These are phyloP conservation scores for Cactoblastis cactorum DNA, from an alignment of 2,888 invertebrate genomes.

Conservation along the genomic window DNA sequence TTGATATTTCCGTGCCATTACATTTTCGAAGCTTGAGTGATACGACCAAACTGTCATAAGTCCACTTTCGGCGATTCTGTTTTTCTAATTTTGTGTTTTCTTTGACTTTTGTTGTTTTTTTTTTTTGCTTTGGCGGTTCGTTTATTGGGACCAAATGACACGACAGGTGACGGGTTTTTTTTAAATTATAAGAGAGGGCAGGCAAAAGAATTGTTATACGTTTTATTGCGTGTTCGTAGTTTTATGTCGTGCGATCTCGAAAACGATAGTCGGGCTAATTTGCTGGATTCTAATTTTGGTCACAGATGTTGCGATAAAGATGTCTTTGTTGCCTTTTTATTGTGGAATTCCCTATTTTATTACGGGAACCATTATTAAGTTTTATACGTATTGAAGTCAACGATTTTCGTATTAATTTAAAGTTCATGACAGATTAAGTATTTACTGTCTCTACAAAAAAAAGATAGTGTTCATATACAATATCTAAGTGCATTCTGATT, in stretches of 20 bases:
- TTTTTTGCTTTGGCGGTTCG: slow-evolving; percentile 53
- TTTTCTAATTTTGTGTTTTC: slow-evolving; percentile 65
- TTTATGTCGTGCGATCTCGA: slow-evolving; percentile 47
- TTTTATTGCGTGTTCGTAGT: slow-evolving; percentile 68
- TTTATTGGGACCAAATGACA: slow-evolving; percentile 78
- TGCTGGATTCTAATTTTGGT: slow-evolving; percentile 45
- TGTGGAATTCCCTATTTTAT: slow-evolving; percentile 7
- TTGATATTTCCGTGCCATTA: slow-evolving; percentile 17
- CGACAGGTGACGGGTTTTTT: slow-evolving; percentile 75
- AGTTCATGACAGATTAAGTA: no score
- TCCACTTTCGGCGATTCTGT: slow-evolving; percentile 63
- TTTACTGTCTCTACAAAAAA: no score
- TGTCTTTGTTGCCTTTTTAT: slow-evolving; percentile 33
- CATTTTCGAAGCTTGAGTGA: slow-evolving; percentile 12
- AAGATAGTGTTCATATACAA: no score
- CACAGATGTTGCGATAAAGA: slow-evolving; percentile 63
- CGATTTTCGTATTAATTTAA: no score
- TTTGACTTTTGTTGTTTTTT: slow-evolving; percentile 23
- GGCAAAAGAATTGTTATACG: slow-evolving; percentile 68
- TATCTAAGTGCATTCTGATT: no score
- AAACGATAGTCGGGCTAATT: slow-evolving; percentile 56
- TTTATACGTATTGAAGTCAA: no score
- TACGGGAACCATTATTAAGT: background rate
- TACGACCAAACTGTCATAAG: slow-evolving; percentile 51
- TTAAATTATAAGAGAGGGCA: slow-evolving; percentile 30